phyloP scores from a whole-genome alignment of 2,113 vertebrate species.

The Nymphicus hollandicus region DNA sequence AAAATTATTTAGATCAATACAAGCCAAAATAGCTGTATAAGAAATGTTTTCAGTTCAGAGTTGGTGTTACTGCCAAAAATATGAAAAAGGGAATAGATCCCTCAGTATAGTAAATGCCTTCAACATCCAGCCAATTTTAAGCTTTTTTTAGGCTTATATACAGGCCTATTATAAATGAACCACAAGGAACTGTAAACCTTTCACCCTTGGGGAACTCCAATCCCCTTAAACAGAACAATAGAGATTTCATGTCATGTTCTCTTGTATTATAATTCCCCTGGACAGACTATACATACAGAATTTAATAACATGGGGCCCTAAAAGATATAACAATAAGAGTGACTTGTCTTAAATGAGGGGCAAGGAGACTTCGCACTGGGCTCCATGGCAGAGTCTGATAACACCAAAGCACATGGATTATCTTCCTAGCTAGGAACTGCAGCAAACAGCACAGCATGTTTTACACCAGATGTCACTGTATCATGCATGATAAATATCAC shows the following conservation, averaged over 20 bases:
- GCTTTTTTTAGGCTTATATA: not conserved
- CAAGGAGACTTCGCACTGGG: not conserved
- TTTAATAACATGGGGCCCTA: not conserved
- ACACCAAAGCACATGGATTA: not conserved
- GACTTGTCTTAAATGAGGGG: not conserved
- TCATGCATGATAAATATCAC: conserved; percentile 23
- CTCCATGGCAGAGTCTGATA: not conserved
- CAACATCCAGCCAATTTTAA: not conserved
- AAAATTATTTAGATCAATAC: not conserved
- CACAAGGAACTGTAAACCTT: not conserved
- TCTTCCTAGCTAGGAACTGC: not conserved
- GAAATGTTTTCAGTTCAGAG: not conserved
- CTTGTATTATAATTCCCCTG: not conserved
- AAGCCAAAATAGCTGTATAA: not conserved
- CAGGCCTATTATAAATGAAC: not conserved
- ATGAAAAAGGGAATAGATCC: not conserved
- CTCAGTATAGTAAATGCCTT: not conserved
- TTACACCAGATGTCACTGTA: conserved; percentile 61
- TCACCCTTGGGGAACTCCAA: not conserved
- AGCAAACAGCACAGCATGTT: not conserved
- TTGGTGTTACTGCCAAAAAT: not conserved
- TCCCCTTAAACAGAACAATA: not conserved
- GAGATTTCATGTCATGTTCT: not conserved
- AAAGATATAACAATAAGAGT: not conserved
- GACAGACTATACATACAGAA: not conserved